Evolutionary conservation across 2,888 invertebrate genomes (phyloP), one percentile per base, ranked within the genome.

Genomic region (Nemoura dubitans): DNA sequence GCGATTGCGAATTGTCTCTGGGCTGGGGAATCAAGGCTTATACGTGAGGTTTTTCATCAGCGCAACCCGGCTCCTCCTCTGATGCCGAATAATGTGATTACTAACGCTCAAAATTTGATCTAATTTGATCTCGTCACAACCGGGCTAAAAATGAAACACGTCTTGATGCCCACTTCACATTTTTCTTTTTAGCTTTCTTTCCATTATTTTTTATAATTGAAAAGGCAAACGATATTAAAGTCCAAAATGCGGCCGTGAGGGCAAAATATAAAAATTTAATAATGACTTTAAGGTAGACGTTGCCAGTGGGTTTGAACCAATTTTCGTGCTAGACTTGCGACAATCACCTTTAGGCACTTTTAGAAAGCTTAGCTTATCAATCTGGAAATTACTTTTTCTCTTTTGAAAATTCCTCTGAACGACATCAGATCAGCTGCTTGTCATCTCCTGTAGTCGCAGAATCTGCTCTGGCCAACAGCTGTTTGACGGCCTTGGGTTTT

Each of bases 151-250:
- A 59, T 59, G 14, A 59, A 3, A 3, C 14, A 59, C 21, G 59
- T 14, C 59, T 59, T 59, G 21, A 59, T 10, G 14, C 59, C 3
- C 21, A 59, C 59, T 59, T 59, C 59, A 59, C 59, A 59, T 59
- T 59, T 59, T 59, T 14, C 14, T 59, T 59, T 59, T 59, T 36
- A 6, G 10, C 10, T 36, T 36, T 59, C 14, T 16, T 59, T 59
- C 59, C 59, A 59, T 1, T 59, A 3, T 59, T 59, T 59, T 59
- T 59, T 1, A 21, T 59, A 59, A 59, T 59, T 59, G 59, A 59
- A 59, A 59, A 59, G 59, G 59, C 59, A 59, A 59, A 59, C 59
- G 59, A 21, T 59, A 59, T 59, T 59, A 59, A 59, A 59, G 59
- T 59, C 59, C 59, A 59, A 59, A 59, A 59, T 59, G 14, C 59